Conservation (phyloP, 2,888 invertebrate species). For the Tetragnatha montana region DNA sequence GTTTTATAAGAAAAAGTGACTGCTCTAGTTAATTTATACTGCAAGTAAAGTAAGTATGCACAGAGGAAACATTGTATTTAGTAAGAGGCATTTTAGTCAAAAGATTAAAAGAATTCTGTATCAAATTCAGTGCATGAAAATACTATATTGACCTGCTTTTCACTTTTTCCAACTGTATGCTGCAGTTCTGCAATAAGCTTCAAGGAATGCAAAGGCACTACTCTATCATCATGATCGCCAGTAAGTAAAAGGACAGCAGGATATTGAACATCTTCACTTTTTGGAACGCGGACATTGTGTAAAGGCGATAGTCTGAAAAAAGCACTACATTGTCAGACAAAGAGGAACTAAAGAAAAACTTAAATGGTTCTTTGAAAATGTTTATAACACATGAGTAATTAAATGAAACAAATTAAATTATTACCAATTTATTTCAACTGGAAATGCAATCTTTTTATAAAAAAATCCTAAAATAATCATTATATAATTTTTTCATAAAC, state of each 20-base stretch:
- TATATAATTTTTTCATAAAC: too few relatives aligned
- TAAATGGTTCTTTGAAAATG: too few relatives aligned
- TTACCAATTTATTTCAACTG: too few relatives aligned
- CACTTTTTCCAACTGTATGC: conserved; percentile 81
- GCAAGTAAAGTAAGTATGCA: too few relatives aligned
- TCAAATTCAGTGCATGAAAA: not conserved
- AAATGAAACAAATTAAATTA: too few relatives aligned
- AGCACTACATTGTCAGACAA: not conserved
- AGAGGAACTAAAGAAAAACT: not conserved
- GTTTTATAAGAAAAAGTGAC: not conserved
- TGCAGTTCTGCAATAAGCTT: conserved; percentile 96
- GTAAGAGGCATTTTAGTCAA: not conserved
- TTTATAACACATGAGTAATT: too few relatives aligned
- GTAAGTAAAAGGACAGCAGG: conserved; percentile 93
- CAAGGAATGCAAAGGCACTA: conserved; percentile 96
- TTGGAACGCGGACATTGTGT: conserved; percentile 90
- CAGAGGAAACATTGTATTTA: not conserved
- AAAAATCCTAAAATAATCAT: too few relatives aligned
- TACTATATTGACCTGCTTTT: conserved; percentile 78
- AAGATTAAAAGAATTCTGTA: not conserved
- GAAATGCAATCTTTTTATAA: too few relatives aligned
- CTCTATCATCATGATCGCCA: conserved; percentile 98
- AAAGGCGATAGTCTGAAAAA: conserved; percentile 86
- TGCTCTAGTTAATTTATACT: not conserved
- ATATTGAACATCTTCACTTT: conserved; percentile 81